phyloP scores from a whole-genome alignment of 37 sponge, comb jelly and placozoan species.

The Beroe ovata region DNA sequence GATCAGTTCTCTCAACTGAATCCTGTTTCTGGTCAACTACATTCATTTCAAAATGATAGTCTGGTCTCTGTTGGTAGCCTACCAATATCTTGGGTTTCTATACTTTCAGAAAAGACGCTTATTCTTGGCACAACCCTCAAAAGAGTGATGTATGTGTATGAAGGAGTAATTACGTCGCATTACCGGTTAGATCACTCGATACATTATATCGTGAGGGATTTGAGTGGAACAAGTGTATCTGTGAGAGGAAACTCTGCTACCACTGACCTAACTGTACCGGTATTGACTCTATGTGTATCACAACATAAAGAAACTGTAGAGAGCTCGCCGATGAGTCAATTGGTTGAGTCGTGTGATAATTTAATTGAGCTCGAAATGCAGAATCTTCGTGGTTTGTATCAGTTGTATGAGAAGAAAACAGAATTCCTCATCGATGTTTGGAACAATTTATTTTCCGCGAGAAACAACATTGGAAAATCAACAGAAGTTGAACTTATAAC shows the following conservation, averaged over 20 bases:
- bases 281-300: not conserved
- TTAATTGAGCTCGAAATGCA: not conserved
- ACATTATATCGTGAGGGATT: not conserved
- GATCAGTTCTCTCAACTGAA: not conserved
- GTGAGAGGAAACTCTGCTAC: not conserved
- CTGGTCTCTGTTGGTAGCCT: not conserved
- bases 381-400: not conserved
- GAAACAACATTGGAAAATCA: not conserved
- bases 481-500: not conserved
- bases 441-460: not conserved
- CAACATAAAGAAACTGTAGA: not conserved
- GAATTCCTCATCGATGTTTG: slow-evolving; percentile 2
- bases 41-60: not conserved
- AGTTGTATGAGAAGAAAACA: not conserved
- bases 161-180: slow-evolving; percentile 26
- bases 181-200: not conserved
- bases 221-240: not conserved
- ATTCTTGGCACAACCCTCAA: not conserved
- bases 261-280: slow-evolving; percentile 24
- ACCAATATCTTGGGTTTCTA: slow-evolving; percentile 35
- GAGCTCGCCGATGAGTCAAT: not conserved
- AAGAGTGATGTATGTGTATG: slow-evolving; percentile 24
- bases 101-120: not conserved
- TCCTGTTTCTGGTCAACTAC: not conserved
- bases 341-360: slow-evolving; percentile 5